These are phyloP conservation scores for Lepus oiostolus DNA, from an alignment of 2,797 vertebrate genomes.

Conservation along the genomic window DNA sequence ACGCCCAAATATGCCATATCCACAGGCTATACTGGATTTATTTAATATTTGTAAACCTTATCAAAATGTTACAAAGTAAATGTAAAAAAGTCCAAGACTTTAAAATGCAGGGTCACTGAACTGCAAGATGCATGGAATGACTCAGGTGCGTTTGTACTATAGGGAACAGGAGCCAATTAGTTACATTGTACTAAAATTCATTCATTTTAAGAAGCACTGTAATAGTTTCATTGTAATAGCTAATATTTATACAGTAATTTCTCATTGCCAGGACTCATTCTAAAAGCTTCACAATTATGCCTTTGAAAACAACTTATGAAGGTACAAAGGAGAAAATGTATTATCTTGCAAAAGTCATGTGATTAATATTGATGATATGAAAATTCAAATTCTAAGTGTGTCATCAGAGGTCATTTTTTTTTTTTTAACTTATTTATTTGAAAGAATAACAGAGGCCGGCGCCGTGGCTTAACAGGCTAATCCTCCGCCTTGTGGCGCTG, in stretches of 20 bases:
- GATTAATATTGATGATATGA: neutral
- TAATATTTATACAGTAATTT: neutral
- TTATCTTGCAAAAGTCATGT: neutral
- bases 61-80: neutral
- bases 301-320: slow-evolving; percentile 32
- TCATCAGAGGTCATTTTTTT: neutral
- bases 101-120: slow-evolving; percentile 20
- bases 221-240: neutral
- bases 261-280: neutral
- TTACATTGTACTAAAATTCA: neutral
- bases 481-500: too few relatives aligned
- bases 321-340: neutral
- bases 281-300: neutral
- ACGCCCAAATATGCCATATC: neutral
- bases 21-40: neutral
- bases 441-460: too few relatives aligned
- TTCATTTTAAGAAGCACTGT: neutral
- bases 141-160: neutral
- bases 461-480: too few relatives aligned
- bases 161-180: neutral
- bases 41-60: neutral
- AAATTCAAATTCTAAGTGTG: slow-evolving; percentile 14
- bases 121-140: neutral
- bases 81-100: neutral
- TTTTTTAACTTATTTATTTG: too few relatives aligned